Conservation (phyloP, 1,140 invertebrate genomes). For the Augochlora pura region DNA sequence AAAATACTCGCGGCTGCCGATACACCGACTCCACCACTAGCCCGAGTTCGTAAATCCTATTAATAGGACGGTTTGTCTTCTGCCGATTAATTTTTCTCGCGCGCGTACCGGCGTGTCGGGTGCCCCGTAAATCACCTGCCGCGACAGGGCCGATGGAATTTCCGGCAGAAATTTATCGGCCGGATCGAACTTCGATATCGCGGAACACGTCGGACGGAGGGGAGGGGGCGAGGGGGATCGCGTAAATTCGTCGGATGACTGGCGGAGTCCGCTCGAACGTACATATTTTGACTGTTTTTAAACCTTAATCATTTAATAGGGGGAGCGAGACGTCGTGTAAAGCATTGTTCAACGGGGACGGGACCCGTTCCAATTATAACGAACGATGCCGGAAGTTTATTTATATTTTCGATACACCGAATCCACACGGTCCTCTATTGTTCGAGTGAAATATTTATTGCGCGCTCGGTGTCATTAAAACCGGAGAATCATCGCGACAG, state of each 20-base stretch:
- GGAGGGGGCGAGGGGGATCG: too few relatives aligned
- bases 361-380: too few relatives aligned
- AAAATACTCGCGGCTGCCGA: constrained; percentile 26
- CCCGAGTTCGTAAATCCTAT: constrained; percentile 17
- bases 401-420: too few relatives aligned
- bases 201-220: too few relatives aligned
- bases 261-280: neutral
- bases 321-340: too few relatives aligned
- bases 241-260: neutral
- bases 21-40: neutral
- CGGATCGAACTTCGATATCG: neutral
- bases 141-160: neutral
- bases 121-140: constrained; percentile 25
- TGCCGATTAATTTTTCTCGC: constrained; percentile 23
- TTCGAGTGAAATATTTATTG: too few relatives aligned
- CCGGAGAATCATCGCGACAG: too few relatives aligned
- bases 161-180: neutral
- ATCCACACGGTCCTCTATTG: too few relatives aligned
- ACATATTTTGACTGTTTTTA: neutral
- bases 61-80: constrained; percentile 14
- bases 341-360: too few relatives aligned
- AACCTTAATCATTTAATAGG: neutral
- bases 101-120: neutral
- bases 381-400: too few relatives aligned
- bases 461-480: too few relatives aligned